Percentiles rank a stretch among this genome's conserved stretches.
phyloP scores from a whole-genome alignment of 2,888 invertebrate genomes.

The Aspidiotus destructor region DNA sequence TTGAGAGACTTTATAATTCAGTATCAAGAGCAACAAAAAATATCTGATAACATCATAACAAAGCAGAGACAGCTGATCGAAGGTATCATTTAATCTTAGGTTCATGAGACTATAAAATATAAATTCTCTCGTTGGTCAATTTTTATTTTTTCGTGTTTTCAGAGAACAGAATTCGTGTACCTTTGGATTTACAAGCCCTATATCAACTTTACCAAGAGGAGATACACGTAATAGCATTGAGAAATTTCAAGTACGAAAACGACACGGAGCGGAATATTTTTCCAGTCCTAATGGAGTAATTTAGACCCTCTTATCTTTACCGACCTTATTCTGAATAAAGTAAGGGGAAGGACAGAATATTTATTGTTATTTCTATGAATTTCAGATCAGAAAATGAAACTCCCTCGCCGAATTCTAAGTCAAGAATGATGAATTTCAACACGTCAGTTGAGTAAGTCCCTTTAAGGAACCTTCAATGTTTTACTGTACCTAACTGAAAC shows the following conservation, averaged over 20 bases:
- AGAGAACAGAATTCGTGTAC: conserved; percentile 61
- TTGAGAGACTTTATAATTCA: conserved; percentile 73
- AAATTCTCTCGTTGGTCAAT: too few relatives aligned
- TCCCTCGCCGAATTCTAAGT: too few relatives aligned
- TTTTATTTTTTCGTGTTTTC: conserved; percentile 36
- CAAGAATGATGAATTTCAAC: not conserved
- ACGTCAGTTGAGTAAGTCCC: not conserved
- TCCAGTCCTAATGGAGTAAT: not conserved
- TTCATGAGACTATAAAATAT: not conserved
- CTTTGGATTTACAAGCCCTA: conserved; percentile 66
- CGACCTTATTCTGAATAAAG: too few relatives aligned
- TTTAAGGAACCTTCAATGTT: not conserved
- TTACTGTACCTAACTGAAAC: not conserved
- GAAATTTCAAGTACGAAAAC: not conserved
- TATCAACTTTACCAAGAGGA: conserved; percentile 78
- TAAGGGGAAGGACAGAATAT: too few relatives aligned
- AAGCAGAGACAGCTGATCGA: conserved; percentile 75
- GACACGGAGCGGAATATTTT: not conserved
- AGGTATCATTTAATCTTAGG: conserved; percentile 46
- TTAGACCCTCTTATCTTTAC: too few relatives aligned
- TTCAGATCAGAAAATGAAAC: too few relatives aligned
- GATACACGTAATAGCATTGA: conserved; percentile 59
- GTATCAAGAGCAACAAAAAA: conserved; percentile 70
- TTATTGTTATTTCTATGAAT: too few relatives aligned
- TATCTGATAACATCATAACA: conserved; percentile 86